Percentiles rank a stretch among this genome's conserved stretches.
Conservation (phyloP, 1,140 invertebrate species). For the Atta texana region DNA sequence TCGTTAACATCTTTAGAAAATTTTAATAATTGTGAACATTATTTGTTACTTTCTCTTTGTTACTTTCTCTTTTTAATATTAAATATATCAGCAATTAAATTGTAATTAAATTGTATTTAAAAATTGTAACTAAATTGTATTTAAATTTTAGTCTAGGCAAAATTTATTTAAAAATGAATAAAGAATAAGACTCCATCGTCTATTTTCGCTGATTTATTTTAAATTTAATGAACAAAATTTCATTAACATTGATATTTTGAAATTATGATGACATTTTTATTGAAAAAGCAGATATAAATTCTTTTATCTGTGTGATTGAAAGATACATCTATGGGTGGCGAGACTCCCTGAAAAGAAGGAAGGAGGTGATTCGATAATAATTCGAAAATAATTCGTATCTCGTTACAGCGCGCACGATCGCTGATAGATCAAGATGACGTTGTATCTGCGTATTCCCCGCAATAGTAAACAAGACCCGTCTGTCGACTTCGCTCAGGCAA, state of each 20-base stretch:
- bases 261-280: not conserved
- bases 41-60: not conserved
- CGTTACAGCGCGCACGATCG: slow-evolving; percentile 66
- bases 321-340: not conserved
- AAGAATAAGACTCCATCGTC: not conserved
- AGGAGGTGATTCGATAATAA: slow-evolving; percentile 49
- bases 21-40: not conserved
- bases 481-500: slow-evolving; percentile 50
- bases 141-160: not conserved
- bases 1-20: not conserved
- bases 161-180: not conserved
- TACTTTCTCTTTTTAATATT: not conserved
- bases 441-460: slow-evolving; percentile 53
- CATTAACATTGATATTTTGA: not conserved
- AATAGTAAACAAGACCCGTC: slow-evolving; percentile 58
- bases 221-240: not conserved
- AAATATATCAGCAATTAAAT: not conserved
- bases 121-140: not conserved
- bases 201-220: not conserved
- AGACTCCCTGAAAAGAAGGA: slow-evolving; percentile 15
- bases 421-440: slow-evolving; percentile 59
- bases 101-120: not conserved
- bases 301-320: not conserved
- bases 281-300: not conserved
- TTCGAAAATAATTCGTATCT: slow-evolving; percentile 69